These are phyloP conservation scores for Paramormyrops hopkinsi DNA, from an alignment of 2,797 vertebrate genomes.

Conservation along the genomic window DNA sequence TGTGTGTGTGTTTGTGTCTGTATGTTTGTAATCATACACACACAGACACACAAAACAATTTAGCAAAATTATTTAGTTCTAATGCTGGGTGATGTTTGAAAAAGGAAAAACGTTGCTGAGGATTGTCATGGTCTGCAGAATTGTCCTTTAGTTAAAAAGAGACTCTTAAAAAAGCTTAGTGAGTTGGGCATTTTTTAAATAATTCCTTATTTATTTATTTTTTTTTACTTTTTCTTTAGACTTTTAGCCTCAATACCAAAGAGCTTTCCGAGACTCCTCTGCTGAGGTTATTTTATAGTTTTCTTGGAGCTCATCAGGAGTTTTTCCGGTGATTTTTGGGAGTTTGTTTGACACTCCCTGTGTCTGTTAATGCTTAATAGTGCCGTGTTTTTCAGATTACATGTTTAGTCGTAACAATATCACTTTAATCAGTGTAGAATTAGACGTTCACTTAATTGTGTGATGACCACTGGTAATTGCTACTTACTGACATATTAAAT, in stretches of 20 bases:
- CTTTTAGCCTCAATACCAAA: neutral
- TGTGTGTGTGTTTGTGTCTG: neutral
- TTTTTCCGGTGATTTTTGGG: neutral
- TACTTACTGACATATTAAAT: neutral
- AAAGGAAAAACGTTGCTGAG: neutral
- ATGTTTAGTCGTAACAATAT: neutral
- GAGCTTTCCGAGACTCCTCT: neutral
- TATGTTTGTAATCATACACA: neutral
- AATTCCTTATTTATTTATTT: neutral
- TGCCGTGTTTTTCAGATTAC: neutral
- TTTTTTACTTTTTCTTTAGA: neutral
- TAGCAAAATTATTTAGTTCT: neutral
- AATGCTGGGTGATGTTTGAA: neutral
- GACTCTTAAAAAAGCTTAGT: neutral
- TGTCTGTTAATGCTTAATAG: neutral
- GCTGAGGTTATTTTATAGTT: neutral
- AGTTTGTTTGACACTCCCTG: neutral
- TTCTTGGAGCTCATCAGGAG: neutral
- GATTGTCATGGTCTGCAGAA: neutral
- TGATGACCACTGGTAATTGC: neutral
- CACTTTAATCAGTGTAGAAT: too few species aligned
- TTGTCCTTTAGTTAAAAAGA: neutral
- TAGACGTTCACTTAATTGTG: neutral
- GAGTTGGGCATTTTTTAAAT: neutral
- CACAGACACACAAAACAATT: constrained; percentile 3